These are phyloP conservation scores for Pelosia muscerda DNA, from an alignment of 2,888 invertebrate species.

Conservation along the genomic window DNA sequence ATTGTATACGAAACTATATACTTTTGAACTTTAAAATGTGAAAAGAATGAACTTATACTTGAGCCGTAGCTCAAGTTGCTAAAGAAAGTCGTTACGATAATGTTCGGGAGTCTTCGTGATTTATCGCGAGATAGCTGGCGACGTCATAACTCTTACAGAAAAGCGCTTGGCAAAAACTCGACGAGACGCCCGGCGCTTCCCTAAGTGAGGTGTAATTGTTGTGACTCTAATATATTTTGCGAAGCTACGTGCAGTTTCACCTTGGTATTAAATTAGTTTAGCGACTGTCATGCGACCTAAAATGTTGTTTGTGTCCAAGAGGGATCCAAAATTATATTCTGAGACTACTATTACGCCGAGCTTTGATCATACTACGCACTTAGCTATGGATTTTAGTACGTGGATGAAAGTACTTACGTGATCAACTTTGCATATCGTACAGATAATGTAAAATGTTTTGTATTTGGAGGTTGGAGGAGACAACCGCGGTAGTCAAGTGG, in stretches of 20 bases:
- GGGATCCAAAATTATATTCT: neutral
- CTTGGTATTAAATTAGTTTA: slow-evolving; percentile 26
- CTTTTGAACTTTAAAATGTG: neutral
- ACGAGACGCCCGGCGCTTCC: slow-evolving; percentile 58
- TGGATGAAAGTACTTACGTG: too few species aligned
- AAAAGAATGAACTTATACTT: neutral
- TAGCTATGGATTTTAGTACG: neutral
- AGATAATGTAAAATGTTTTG: too few species aligned
- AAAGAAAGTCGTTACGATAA: slow-evolving; percentile 66
- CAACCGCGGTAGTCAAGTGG: too few species aligned
- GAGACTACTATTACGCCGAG: neutral
- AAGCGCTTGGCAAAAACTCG: slow-evolving; percentile 62
- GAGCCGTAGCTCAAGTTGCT: neutral
- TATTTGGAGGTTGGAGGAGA: too few species aligned
- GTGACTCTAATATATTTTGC: slow-evolving; percentile 58
- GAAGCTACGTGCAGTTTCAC: slow-evolving; percentile 26
- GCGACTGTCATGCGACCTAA: neutral
- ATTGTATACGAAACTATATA: neutral
- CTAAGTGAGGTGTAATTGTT: slow-evolving; percentile 70
- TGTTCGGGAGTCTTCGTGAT: slow-evolving; percentile 60
- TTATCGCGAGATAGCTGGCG: slow-evolving; percentile 74
- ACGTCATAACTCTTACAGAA: slow-evolving; percentile 72
- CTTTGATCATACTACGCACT: neutral
- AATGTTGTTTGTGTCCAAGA: neutral
- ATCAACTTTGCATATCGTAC: too few species aligned